Evolutionary conservation across 2,888 invertebrate species (phyloP).

Genomic region (Trichogramma dendrolimi): DNA sequence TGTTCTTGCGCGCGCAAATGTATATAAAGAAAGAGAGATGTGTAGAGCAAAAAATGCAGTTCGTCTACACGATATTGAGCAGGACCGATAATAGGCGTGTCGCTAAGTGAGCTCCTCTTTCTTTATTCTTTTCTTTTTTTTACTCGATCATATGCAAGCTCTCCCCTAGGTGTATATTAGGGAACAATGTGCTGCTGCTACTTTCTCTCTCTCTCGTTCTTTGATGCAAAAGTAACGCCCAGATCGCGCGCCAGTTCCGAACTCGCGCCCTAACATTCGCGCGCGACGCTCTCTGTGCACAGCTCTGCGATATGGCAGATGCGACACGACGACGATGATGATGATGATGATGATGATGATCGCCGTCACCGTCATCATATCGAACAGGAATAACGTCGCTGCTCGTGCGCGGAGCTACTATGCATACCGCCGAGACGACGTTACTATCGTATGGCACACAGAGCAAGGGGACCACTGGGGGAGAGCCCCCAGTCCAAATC

Average conservation of each 20-base stretch:
- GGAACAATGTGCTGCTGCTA: slow-evolving; percentile 31
- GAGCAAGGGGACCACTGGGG: no score
- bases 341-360: slow-evolving; percentile 8
- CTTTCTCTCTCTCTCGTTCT: slow-evolving; percentile 3
- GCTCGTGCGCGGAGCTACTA: neutral
- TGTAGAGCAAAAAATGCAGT: no score
- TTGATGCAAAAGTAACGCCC: neutral
- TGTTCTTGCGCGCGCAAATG: no score
- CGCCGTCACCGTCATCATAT: neutral
- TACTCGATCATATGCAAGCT: slow-evolving; percentile 9
- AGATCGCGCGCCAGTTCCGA: slow-evolving; percentile 18
- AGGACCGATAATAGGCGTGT: no score
- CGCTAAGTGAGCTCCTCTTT: neutral
- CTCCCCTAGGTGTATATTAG: neutral
- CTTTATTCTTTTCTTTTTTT: neutral
- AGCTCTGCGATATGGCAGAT: neutral
- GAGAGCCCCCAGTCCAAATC: no score
- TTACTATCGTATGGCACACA: neutral
- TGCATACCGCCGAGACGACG: neutral
- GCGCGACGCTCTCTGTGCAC: slow-evolving; percentile 3
- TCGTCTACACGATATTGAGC: no score
- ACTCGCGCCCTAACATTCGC: neutral
- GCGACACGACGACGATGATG: neutral
- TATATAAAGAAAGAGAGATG: no score
- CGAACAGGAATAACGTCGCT: neutral